Evolutionary conservation across 1,140 invertebrate genomes (phyloP), one percentile per base, ranked within the genome.

Genomic region (Littorina saxatilis): DNA sequence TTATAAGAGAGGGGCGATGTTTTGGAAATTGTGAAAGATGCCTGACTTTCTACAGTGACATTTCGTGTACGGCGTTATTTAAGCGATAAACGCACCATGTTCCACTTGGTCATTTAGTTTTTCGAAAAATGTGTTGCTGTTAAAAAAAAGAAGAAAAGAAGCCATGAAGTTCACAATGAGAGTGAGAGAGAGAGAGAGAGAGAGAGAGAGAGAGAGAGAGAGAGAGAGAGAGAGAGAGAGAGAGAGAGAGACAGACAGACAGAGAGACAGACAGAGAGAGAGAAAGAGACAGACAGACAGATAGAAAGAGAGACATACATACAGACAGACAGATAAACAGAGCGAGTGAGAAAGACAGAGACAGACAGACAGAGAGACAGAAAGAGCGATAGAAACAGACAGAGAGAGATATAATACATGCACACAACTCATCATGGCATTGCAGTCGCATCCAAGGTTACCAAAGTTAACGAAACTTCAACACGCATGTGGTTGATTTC

Each of bases 191-290:
- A 47, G 43, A 47, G 43, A 47, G 43, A 47, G 43, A 47, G 43
- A 47, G 43, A 47, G 43, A 47, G 43, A 47, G 43, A 47, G 43
- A 47, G 55, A 58, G 55, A 58, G 1, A 1, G 55, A 58, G 55
- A 58, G 55, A 58, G 55, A 58, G 55, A 58, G 55, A 27, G n/a
- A 27, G 55, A 58, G 55, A 58, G 55, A 58, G 55, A 58, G 61
- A 66, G 61, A 66, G 61, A 66, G 29, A 66, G 61, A 58, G 15
- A 32, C 27, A 66, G 61, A 66, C 27, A 66, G 61, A 66, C 27
- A 66, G 55, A 66, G 61, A 35, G 61, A 66, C 27, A 66, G 61
- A 66, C 20, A 66, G 55, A 58, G n/a, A 66, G 3, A 66, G n/a
- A 66, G n/a, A 66, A 2, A 66, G n/a, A 66, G n/a, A 66, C 27